Percentiles rank a stretch among this genome's conserved stretches.
Conservation (phyloP, 2,888 invertebrate species). For the Ectemnius lituratus region DNA sequence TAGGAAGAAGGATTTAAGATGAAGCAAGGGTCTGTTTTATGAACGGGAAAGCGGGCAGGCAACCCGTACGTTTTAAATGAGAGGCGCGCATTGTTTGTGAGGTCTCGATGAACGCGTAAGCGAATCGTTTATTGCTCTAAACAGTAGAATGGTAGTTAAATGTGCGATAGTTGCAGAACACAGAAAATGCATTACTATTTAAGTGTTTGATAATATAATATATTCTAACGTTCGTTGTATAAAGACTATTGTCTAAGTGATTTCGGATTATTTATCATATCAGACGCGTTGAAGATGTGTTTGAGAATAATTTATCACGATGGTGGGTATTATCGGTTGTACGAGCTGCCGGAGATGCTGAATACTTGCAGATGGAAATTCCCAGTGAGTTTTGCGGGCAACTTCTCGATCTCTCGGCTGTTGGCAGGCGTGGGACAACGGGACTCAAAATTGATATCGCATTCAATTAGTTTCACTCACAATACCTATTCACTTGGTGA, state of each 20-base stretch:
- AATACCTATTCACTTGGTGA: slow-evolving; percentile 16
- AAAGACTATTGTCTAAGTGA: slow-evolving; percentile 49
- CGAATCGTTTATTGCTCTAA: slow-evolving; percentile 56
- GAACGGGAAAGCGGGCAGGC: slow-evolving; percentile 17
- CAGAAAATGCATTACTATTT: slow-evolving; percentile 56
- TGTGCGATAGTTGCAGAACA: slow-evolving; percentile 55
- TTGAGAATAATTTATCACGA: slow-evolving; percentile 52
- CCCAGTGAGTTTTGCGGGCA: slow-evolving; percentile 8
- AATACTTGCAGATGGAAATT: slow-evolving; percentile 28
- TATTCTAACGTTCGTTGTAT: slow-evolving; percentile 61
- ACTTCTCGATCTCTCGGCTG: background rate
- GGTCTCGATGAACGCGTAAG: slow-evolving; percentile 46
- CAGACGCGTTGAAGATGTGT: slow-evolving; percentile 47
- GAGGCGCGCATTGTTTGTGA: slow-evolving; percentile 29
- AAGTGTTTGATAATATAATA: slow-evolving; percentile 62
- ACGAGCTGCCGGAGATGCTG: slow-evolving; percentile 13
- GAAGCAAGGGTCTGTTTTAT: slow-evolving; percentile 25
- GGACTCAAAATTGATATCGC: background rate
- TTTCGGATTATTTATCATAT: slow-evolving; percentile 57
- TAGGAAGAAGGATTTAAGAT: background rate
- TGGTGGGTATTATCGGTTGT: slow-evolving; percentile 18
- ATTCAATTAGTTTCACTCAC: slow-evolving; percentile 51
- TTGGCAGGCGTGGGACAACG: background rate
- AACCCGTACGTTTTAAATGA: slow-evolving; percentile 20
- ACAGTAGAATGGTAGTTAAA: slow-evolving; percentile 55